A percentile compares a stretch with the other conserved stretches of the same genome.
Evolutionary conservation across 2,113 vertebrate species (phyloP).

Genomic region (Condylura cristata): DNA sequence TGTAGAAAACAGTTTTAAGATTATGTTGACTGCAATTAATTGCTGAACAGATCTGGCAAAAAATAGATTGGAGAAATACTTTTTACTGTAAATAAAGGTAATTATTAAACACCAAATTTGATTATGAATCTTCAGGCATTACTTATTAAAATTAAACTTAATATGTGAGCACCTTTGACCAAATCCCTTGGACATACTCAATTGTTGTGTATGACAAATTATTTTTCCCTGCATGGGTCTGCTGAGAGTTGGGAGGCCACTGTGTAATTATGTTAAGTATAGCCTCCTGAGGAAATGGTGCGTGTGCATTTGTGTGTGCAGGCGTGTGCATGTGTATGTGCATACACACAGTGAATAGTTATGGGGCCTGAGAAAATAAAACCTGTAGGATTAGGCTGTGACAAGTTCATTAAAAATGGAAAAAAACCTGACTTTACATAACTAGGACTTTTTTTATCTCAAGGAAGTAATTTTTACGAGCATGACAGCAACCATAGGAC

Average conservation of each 20-base stretch:
- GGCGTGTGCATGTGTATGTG: neutral
- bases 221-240: slow-evolving; percentile 33
- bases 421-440: slow-evolving; percentile 5
- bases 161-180: neutral
- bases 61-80: neutral
- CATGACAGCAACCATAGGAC: neutral
- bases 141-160: slow-evolving; percentile 56
- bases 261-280: slow-evolving; percentile 6
- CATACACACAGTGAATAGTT: neutral
- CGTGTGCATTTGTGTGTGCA: neutral
- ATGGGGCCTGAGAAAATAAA: neutral
- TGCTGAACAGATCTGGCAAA: neutral
- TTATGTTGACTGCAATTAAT: neutral
- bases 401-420: slow-evolving; percentile 29
- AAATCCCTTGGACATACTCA: slow-evolving; percentile 26
- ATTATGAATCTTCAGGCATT: slow-evolving; percentile 30
- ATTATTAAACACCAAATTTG: neutral
- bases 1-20: slow-evolving; percentile 1
- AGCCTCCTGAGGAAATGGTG: slow-evolving; percentile 17
- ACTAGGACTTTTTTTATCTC: neutral
- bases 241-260: slow-evolving; percentile 10
- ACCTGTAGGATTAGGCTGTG: neutral
- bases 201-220: slow-evolving; percentile 13
- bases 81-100: neutral
- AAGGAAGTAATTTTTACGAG: neutral